Evolutionary conservation across 2,113 vertebrate species (phyloP), one percentile per base, ranked within the genome.

Genomic region (Microcebus lehilahytsara): DNA sequence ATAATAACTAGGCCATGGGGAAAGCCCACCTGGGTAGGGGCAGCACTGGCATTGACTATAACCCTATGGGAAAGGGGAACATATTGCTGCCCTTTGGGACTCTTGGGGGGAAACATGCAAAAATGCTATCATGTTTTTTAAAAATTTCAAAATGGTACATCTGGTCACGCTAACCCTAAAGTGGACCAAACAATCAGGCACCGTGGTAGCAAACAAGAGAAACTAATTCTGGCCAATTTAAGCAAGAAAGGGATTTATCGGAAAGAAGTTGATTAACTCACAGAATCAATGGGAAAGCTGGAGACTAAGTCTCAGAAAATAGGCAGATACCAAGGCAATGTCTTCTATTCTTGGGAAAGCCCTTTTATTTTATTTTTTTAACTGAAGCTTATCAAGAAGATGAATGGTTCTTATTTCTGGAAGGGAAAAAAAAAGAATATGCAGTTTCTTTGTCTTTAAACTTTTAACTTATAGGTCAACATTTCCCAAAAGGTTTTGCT

Each of bases 381-480:
- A 75, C 58, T 13, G 34, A 80, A 69, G 19, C 86, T 60, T 62
- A 51, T 72, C 56, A 89, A 60, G 67, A 85, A 92, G 17, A 62
- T 42, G 51, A 88, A 87, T 74, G 17, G n/a, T 46, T 90, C 34
- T 67, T 77, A 30, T 75, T 94, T 95, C 40, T 75, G 90, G 53
- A 80, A n/a, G n/a, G 75, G 72, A 6, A 12, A 14, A 66, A 49
- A 49, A 40, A 42, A 58, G 46, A 71, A 88, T 40, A 19, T 86
- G 32, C 23, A 32, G 74, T 93, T 87, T 93, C 42, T 96, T 94
- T 84, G 42, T 56, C 80, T 96, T 96, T 78, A 64, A 93, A 77
- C 64, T 64, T 58, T 60, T 53, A 89, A 34, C 30, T 53, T 92
- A 9, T 42, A 46, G 46, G 13, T 71, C 11, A 25, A 9, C 32